phyloP scores from a whole-genome alignment of 2,113 vertebrate genomes.

The Antennarius striatus region DNA sequence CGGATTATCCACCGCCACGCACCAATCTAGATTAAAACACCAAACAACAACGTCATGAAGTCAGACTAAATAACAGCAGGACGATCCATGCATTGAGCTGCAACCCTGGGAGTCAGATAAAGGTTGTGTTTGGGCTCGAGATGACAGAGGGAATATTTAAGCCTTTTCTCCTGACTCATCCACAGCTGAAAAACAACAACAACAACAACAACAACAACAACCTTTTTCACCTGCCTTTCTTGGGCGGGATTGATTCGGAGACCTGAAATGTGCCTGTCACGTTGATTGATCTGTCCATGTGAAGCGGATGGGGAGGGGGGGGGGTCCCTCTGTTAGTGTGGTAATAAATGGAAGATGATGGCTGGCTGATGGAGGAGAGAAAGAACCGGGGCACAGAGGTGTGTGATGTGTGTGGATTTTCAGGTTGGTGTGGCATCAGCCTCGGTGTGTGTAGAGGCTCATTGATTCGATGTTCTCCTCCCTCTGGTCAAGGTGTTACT shows the following conservation, averaged over 20 bases:
- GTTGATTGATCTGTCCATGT: constrained; percentile 69
- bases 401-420: constrained; percentile 31
- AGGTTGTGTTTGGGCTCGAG: constrained; percentile 26
- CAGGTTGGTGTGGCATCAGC: constrained; percentile 10
- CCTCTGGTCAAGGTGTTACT: constrained; percentile 76
- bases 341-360: constrained; percentile 72
- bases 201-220: constrained; percentile 25
- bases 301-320: constrained; percentile 26
- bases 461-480: constrained; percentile 55
- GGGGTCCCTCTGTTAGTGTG: constrained; percentile 29
- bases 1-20: not conserved
- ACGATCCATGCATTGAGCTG: not conserved
- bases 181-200: constrained; percentile 17
- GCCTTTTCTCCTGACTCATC: constrained; percentile 53
- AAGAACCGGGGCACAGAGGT: not conserved
- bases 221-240: constrained; percentile 54
- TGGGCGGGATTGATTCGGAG: constrained; percentile 64
- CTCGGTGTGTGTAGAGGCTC: constrained; percentile 15
- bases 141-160: constrained; percentile 14
- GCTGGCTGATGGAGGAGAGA: constrained; percentile 61
- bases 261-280: constrained; percentile 73
- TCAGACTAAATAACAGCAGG: not conserved
- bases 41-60: not conserved
- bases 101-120: constrained; percentile 6
- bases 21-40: not conserved